These are phyloP conservation scores for Phania funesta DNA, from an alignment of 2,888 invertebrate genomes.

Conservation along the genomic window DNA sequence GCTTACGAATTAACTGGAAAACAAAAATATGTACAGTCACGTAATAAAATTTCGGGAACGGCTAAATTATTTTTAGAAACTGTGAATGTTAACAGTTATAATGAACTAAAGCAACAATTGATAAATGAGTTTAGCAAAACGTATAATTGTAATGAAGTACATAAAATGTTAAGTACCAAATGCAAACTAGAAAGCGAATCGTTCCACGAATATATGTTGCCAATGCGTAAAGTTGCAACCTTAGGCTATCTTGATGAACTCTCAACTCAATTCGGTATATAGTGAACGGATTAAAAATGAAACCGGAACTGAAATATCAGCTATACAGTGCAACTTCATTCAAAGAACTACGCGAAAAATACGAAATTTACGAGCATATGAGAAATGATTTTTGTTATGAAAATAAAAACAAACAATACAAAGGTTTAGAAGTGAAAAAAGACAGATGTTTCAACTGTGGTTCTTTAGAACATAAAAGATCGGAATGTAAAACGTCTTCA, in stretches of 20 bases:
- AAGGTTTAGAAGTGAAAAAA: not conserved
- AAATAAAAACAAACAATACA: constrained; percentile 8
- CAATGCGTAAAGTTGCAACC: not conserved
- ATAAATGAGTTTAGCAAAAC: constrained; percentile 7
- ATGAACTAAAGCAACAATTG: not conserved
- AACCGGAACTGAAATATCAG: not conserved
- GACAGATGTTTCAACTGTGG: constrained; percentile 21
- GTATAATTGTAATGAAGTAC: not conserved
- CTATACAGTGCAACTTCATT: constrained; percentile 2
- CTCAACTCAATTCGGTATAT: not conserved
- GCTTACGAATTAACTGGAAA: not conserved
- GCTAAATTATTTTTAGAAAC: constrained; percentile 1
- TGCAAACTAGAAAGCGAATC: not conserved
- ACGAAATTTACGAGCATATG: constrained; percentile 8
- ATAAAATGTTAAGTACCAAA: not conserved
- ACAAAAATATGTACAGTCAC: not conserved
- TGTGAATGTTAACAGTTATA: not conserved
- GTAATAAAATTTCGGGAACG: not conserved
- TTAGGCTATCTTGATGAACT: not conserved
- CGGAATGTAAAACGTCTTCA: no score
- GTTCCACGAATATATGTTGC: not conserved
- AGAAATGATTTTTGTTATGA: not conserved
- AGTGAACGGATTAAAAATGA: not conserved
- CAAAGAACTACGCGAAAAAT: constrained; percentile 4
- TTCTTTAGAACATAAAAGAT: not conserved